These are phyloP conservation scores for Pomacea maculata DNA, from an alignment of 1,140 invertebrate species.

Conservation along the genomic window DNA sequence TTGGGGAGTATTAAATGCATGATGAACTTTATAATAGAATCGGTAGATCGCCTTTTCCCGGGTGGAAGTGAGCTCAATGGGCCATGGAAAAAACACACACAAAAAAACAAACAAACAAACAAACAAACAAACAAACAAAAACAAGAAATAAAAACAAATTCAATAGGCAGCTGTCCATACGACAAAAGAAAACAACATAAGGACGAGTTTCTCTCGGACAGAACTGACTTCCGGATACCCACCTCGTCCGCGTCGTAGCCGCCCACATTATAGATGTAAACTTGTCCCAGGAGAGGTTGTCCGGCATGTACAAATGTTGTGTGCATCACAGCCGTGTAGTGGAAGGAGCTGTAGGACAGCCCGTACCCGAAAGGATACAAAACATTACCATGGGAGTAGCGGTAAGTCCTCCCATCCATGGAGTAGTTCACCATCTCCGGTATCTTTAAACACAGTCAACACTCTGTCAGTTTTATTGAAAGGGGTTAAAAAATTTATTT, in stretches of 20 bases:
- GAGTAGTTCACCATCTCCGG: conserved; percentile 48
- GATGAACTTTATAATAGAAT: neutral
- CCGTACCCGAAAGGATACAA: conserved; percentile 55
- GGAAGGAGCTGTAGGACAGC: conserved; percentile 49
- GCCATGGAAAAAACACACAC: neutral
- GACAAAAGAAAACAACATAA: neutral
- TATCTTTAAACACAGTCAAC: conserved; percentile 29
- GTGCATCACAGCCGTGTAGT: conserved; percentile 30
- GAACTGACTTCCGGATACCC: neutral
- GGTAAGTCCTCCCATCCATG: conserved; percentile 50
- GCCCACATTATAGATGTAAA: conserved; percentile 37
- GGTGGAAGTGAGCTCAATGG: no score
- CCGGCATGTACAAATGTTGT: conserved; percentile 11
- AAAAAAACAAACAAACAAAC: no score
- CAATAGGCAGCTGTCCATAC: neutral
- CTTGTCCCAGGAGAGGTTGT: conserved; percentile 16
- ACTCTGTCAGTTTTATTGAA: neutral
- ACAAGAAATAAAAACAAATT: no score
- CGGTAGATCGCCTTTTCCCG: neutral
- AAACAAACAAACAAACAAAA: no score
- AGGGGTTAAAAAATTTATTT: no score
- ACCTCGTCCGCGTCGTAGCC: conserved; percentile 43
- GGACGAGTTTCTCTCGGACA: no score
- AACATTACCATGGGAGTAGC: conserved; percentile 41
- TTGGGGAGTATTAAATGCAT: neutral